Base-by-base conservation (phyloP, 2,888 invertebrate species). In the Zootermopsis nevadensis region DNA sequence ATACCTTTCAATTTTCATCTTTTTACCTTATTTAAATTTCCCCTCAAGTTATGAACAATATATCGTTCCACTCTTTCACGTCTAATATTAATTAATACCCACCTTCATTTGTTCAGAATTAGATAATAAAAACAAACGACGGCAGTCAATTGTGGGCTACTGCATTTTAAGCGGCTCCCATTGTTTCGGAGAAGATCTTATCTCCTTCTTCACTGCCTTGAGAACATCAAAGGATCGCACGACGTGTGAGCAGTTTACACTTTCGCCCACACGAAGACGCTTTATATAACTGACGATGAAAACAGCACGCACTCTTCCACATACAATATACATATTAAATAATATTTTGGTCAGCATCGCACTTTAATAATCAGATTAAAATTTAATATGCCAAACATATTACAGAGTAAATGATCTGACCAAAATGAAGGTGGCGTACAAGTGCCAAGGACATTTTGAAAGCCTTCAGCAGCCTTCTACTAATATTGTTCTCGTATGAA, bases 201-300 rank as follows among this genome's bases (percentile, higher is more conserved):
- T n/a, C n/a, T n/a, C n/a, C n/a, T n/a, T n/a, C n/a, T n/a, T n/a
- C n/a, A n/a, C n/a, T n/a, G n/a, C n/a, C n/a, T n/a, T n/a, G n/a
- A n/a, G n/a, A n/a, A 55, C 22, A 55, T n/a, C 22, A 55, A 1
- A 55, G 24, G 22, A 55, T 22, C 48, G 15, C 12, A 55, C 55
- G n/a, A 60, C n/a, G 27, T 27, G 12, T 60, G n/a, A 60, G 8
- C 60, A 60, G 27, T 60, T 60, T 2, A 60, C 1, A n/a, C n/a
- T n/a, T 19, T 27, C 33, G 33, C 31, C 31, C 30, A 69, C 22
- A 22, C 33, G 33, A 27, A 60, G 30, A 69, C 30, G 67, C 67
- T 2, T 31, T n/a, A 35, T 72, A 31, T 72, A 72, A 72, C n/a
- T 42, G 74, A 74, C 38, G 38, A 38, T 33, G 74, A 69, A 69